A percentile compares a stretch with the other conserved stretches of the same genome.
Evolutionary conservation across 1,140 invertebrate genomes (phyloP).

Genomic region (Arctopsyche grandis): DNA sequence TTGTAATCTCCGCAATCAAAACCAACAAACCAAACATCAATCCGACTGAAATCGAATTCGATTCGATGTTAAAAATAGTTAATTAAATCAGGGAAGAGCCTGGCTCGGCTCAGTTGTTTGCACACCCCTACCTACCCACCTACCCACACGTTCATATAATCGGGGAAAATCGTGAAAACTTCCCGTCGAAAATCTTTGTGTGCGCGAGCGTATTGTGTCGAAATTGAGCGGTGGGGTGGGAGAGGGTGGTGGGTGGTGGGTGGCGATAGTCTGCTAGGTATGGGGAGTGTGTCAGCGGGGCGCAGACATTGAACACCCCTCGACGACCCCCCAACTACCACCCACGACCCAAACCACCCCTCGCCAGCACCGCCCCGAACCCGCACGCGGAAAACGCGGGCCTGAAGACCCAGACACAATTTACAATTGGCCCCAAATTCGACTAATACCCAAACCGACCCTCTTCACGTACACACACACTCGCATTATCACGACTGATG

Average conservation of each 20-base stretch:
- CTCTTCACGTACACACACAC: not conserved
- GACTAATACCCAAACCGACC: not conserved
- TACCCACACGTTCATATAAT: not conserved
- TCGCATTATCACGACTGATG: too few species aligned
- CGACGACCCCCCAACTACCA: not conserved
- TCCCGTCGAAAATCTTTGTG: not conserved
- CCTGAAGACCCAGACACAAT: not conserved
- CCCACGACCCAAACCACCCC: not conserved
- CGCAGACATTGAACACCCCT: slow-evolving; percentile 12
- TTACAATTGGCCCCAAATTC: not conserved
- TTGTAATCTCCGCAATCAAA: too few species aligned
- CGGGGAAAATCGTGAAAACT: not conserved
- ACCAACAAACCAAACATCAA: too few species aligned
- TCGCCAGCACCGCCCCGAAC: not conserved
- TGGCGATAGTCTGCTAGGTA: not conserved
- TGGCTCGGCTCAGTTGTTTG: too few species aligned
- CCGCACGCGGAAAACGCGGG: not conserved
- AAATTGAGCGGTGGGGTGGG: not conserved
- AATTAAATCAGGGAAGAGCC: too few species aligned
- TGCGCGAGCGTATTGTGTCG: not conserved
- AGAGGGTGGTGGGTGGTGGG: not conserved
- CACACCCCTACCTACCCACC: too few species aligned
- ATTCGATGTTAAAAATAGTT: too few species aligned
- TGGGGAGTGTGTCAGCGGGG: slow-evolving; percentile 18
- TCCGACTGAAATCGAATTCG: too few species aligned